Base-by-base conservation (phyloP, 2,888 invertebrate genomes). In the Ichneumoninae sp. region DNA sequence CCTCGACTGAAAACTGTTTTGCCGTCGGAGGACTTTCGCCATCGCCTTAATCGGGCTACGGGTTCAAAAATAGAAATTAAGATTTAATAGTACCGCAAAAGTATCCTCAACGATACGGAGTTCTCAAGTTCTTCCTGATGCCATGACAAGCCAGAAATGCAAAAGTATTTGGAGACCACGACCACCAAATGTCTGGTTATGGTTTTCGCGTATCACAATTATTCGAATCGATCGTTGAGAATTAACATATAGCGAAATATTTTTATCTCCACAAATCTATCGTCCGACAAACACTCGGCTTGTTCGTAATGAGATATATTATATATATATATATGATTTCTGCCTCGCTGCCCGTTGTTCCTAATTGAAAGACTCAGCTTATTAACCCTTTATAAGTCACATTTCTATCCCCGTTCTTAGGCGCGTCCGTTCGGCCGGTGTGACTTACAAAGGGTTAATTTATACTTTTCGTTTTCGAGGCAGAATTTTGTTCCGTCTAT, bases 341-440 rank as follows among this genome's bases (percentile, higher is more conserved):
- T 8, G 60, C 57, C 57, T 44, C 73, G 7, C 16, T 8, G 22
- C 5, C 26, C 44, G 44, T 22, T 13, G 50, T 75, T 50, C 50
- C 50, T 75, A 16, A 33, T 47, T 60, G 33, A 33, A 75, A 75
- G 52, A 65, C 52, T 65, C 36, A 33, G 5, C 1, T 60, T 60
- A 8, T 65, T 65, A 44, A 2, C 10, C 40, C 40, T 40, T 40
- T 40, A 40, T 10, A 40, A 40, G 40, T 40, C 40, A 40, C 40
- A 40, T 40, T 10, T 40, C 5, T 2, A 40, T 40, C 10, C 8
- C 10, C 40, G 8, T 10, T 40, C 40, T 8, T 40, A 40, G 10
- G 10, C 10, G 10, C 40, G 7, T 40, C 10, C 10, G 40, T 40
- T 10, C 10, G 10, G 2, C 40, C 10, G 40, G 10, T 40, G 40